phyloP scores from a whole-genome alignment of 2,113 vertebrate genomes.

The Camelus dromedarius region DNA sequence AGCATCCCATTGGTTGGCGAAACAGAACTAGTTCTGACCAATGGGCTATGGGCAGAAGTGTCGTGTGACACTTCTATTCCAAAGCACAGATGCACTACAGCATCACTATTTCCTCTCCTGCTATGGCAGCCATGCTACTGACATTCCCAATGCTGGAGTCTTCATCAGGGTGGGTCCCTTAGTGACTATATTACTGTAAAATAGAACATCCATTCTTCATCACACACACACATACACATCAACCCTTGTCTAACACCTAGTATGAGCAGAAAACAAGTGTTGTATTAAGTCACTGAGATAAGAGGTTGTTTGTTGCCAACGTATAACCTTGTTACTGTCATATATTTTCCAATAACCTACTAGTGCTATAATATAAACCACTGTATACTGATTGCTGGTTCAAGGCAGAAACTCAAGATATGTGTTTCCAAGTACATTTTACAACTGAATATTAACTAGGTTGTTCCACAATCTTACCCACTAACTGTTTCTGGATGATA shows the following conservation, averaged over 20 bases:
- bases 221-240: not conserved
- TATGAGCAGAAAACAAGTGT: not conserved
- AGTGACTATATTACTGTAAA: not conserved
- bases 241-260: not conserved
- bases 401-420: not conserved
- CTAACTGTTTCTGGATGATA: not conserved
- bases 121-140: not conserved
- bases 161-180: not conserved
- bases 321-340: not conserved
- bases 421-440: not conserved
- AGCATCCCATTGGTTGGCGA: not conserved
- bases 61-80: not conserved
- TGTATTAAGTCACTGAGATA: not conserved
- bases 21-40: not conserved
- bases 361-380: not conserved
- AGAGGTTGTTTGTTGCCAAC: not conserved
- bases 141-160: not conserved
- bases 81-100: not conserved
- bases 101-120: not conserved
- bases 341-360: not conserved
- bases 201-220: not conserved
- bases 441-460: not conserved
- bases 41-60: not conserved
- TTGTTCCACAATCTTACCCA: not conserved
- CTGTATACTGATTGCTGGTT: not conserved